Conservation (phyloP, 2,797 vertebrate genomes). For the Eleutherodactylus coqui region DNA sequence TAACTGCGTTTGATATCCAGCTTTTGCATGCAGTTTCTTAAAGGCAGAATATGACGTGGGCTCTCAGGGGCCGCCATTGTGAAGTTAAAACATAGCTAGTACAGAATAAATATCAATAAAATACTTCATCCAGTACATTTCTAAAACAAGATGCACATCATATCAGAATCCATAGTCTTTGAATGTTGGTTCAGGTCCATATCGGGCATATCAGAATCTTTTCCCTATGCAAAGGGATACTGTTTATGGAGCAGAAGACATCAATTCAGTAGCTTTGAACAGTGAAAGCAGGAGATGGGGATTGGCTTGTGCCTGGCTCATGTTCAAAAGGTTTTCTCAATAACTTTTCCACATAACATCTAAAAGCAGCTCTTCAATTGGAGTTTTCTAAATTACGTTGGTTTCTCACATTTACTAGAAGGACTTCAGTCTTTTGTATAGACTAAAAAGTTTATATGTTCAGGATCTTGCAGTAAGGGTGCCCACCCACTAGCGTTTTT, state of each 20-base stretch:
- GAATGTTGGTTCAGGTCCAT: constrained; percentile 65
- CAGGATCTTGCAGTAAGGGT: no score
- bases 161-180: constrained; percentile 54
- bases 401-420: background rate
- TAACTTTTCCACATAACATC: constrained; percentile 50
- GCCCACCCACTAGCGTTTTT: no score
- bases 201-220: constrained; percentile 55
- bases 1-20: constrained; percentile 66
- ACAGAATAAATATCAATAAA: constrained; percentile 65
- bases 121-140: constrained; percentile 47
- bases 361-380: constrained; percentile 48
- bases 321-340: constrained; percentile 13
- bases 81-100: no score
- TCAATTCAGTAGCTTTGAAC: constrained; percentile 29
- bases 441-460: background rate
- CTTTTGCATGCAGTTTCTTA: constrained; percentile 63
- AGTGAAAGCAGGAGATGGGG: constrained; percentile 42
- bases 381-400: background rate
- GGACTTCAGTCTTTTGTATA: background rate
- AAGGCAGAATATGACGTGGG: constrained; percentile 63
- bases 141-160: background rate
- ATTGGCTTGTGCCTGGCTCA: constrained; percentile 47
- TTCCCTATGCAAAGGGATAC: background rate
- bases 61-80: no score
- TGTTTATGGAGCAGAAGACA: constrained; percentile 28